Evolutionary conservation across 2,113 vertebrate species (phyloP).

Genomic region (Ptilorrhoa leucosticta): DNA sequence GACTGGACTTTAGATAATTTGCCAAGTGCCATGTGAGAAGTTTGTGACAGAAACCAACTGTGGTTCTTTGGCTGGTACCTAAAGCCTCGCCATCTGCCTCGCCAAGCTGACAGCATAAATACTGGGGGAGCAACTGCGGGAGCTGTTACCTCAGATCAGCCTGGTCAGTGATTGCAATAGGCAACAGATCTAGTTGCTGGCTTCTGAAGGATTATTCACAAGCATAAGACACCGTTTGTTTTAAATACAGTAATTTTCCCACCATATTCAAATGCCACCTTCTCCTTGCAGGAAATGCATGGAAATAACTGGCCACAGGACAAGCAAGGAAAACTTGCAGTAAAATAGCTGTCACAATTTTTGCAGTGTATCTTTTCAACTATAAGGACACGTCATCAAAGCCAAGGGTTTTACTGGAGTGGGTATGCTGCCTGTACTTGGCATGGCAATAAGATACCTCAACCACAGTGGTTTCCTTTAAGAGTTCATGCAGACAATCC

Average conservation of each 20-base stretch:
- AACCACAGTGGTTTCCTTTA: not conserved
- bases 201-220: not conserved
- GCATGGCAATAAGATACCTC: not conserved
- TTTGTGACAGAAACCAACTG: not conserved
- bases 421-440: not conserved
- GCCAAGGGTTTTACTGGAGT: not conserved
- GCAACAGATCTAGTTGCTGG: not conserved
- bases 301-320: not conserved
- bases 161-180: not conserved
- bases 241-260: not conserved
- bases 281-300: not conserved
- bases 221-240: not conserved
- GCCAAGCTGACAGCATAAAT: not conserved
- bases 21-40: not conserved
- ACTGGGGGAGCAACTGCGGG: not conserved
- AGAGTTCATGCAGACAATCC: not conserved
- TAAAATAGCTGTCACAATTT: not conserved
- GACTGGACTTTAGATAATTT: not conserved
- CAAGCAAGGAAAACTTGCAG: not conserved
- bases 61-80: conserved; percentile 10
- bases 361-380: not conserved
- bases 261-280: not conserved
- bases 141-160: not conserved
- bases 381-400: not conserved
- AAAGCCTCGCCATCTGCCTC: not conserved